A percentile compares a stretch with the other conserved stretches of the same genome.
These are phyloP conservation scores for Drosophila anceps DNA, from an alignment of 2,888 invertebrate species.

Conservation along the genomic window DNA sequence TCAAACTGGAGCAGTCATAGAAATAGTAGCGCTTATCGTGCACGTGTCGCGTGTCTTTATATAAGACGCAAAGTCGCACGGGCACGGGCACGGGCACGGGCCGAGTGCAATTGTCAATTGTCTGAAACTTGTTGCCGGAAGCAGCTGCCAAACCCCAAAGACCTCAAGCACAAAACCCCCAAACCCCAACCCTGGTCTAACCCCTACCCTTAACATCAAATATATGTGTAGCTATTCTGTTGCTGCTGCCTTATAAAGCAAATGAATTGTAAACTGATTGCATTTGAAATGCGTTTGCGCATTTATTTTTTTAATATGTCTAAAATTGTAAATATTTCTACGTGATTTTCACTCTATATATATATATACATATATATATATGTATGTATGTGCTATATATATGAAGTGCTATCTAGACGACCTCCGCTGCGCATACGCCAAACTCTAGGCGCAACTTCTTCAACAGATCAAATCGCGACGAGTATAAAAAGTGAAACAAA, in stretches of 20 bases:
- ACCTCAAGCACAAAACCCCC: not conserved
- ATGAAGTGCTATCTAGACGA: conserved; percentile 28
- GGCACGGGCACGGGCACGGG: conserved; percentile 20
- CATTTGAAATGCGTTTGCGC: conserved; percentile 36
- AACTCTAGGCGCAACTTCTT: conserved; percentile 23
- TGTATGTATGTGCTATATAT: not conserved
- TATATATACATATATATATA: conserved; percentile 3
- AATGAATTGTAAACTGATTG: conserved; percentile 47
- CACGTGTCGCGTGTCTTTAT: conserved; percentile 69
- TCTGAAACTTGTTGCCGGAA: conserved; percentile 57
- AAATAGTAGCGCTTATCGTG: conserved; percentile 27
- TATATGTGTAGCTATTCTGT: not conserved
- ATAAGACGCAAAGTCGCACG: conserved; percentile 46
- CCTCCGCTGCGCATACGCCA: conserved; percentile 56
- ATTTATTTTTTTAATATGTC: conserved; percentile 24
- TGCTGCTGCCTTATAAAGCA: conserved; percentile 33
- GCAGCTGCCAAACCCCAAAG: conserved; percentile 4
- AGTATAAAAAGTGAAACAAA: not conserved
- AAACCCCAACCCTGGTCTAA: not conserved
- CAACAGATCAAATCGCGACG: conserved; percentile 26
- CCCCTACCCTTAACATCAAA: not conserved
- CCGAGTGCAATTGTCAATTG: conserved; percentile 23
- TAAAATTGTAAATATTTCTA: conserved; percentile 22
- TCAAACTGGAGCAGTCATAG: conserved; percentile 3
- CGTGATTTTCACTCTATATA: conserved; percentile 1